Evolutionary conservation across 1,140 invertebrate genomes (phyloP).

Genomic region (Ctenoplectra terminalis): DNA sequence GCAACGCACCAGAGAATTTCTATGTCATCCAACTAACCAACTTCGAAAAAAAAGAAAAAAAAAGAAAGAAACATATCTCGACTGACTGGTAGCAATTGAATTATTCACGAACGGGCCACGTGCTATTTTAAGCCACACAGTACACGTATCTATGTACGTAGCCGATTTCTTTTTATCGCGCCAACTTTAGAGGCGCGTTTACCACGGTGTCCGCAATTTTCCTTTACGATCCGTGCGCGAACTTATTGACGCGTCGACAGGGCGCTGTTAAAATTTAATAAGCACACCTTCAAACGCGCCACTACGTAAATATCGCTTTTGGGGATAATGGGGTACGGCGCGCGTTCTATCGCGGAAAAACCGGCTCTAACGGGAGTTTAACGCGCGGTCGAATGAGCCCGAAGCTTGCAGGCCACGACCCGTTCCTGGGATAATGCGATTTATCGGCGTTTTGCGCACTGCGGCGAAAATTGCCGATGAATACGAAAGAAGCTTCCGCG

Average conservation of each 20-base stretch:
- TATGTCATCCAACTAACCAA: too few relatives aligned
- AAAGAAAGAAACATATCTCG: neutral
- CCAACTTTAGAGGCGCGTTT: slow-evolving; percentile 11
- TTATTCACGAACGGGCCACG: slow-evolving; percentile 9
- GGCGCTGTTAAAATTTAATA: slow-evolving; percentile 61
- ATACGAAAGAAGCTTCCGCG: slow-evolving; percentile 31
- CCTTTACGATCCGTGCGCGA: slow-evolving; percentile 24
- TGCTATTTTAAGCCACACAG: neutral
- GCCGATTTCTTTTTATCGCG: slow-evolving; percentile 19
- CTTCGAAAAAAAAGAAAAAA: neutral
- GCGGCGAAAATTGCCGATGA: slow-evolving; percentile 65
- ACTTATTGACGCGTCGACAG: slow-evolving; percentile 35
- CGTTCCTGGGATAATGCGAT: slow-evolving; percentile 61
- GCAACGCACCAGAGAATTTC: neutral
- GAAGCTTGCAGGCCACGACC: slow-evolving; percentile 10
- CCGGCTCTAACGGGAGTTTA: slow-evolving; percentile 50
- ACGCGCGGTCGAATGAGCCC: slow-evolving; percentile 55
- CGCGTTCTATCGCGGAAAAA: slow-evolving; percentile 30
- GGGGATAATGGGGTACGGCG: slow-evolving; percentile 14
- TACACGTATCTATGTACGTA: neutral
- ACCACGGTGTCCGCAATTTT: slow-evolving; percentile 16
- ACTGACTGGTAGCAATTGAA: neutral
- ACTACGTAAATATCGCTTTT: slow-evolving; percentile 31
- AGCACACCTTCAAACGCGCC: slow-evolving; percentile 26
- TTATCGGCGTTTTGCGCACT: slow-evolving; percentile 66